Evolutionary conservation across 2,888 invertebrate genomes (phyloP).

Genomic region (Caprella mutica): DNA sequence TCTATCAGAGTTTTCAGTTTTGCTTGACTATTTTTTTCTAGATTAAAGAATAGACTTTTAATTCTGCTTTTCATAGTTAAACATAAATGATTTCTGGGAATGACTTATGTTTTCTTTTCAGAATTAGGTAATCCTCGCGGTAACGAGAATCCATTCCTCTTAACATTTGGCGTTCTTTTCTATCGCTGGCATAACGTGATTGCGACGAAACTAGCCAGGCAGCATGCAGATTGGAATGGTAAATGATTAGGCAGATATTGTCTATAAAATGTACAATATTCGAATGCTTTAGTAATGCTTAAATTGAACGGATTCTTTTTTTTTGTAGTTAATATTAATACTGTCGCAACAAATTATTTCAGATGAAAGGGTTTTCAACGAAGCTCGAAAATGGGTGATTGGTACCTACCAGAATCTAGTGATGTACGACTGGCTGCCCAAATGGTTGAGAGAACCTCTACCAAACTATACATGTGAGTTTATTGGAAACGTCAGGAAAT

Average conservation of each 20-base stretch:
- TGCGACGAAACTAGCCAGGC: conserved; percentile 40
- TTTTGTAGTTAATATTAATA: too few species aligned
- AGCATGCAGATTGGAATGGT: conserved; percentile 42
- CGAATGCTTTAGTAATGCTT: too few species aligned
- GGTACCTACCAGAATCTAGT: conserved; percentile 47
- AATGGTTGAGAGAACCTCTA: conserved; percentile 41
- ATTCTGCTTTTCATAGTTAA: too few species aligned
- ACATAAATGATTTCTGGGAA: too few species aligned
- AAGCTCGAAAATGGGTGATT: conserved; percentile 50
- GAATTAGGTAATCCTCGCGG: conserved; percentile 48
- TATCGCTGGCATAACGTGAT: conserved; percentile 49
- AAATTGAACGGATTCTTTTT: too few species aligned
- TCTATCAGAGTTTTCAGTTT: not conserved
- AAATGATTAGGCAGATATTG: too few species aligned
- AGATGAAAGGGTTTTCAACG: conserved; percentile 46
- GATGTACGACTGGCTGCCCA: conserved; percentile 46
- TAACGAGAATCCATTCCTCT: conserved; percentile 47
- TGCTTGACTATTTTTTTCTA: too few species aligned
- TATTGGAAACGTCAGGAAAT: too few species aligned
- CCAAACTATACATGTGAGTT: conserved; percentile 37
- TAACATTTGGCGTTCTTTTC: conserved; percentile 48
- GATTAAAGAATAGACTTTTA: too few species aligned
- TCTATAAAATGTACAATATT: too few species aligned
- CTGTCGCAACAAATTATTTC: too few species aligned
- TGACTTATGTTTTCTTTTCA: conserved; percentile 37